Percentiles rank a stretch among this genome's conserved stretches.
These are phyloP conservation scores for Bettongia penicillata DNA, from an alignment of 2,113 vertebrate species.

Conservation along the genomic window DNA sequence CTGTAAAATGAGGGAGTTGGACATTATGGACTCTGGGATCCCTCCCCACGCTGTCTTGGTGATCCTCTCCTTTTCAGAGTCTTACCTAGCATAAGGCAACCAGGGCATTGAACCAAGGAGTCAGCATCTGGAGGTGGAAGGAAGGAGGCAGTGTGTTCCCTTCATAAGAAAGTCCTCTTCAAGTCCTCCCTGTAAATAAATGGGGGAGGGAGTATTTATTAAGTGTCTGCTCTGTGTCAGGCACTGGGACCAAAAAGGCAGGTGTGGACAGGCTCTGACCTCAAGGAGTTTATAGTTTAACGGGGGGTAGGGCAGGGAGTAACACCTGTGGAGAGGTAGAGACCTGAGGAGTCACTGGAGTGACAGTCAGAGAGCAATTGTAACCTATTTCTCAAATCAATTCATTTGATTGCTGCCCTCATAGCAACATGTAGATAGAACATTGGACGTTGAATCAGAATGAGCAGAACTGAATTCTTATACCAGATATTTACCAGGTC, in stretches of 20 bases:
- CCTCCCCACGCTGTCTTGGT: background rate
- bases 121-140: background rate
- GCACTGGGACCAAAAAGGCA: background rate
- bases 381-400: background rate
- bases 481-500: background rate
- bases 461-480: background rate
- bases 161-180: background rate
- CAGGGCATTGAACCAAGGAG: background rate
- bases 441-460: background rate
- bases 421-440: background rate
- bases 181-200: background rate
- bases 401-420: background rate
- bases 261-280: background rate
- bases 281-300: background rate
- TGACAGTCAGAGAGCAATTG: background rate
- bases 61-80: background rate
- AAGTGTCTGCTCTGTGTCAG: background rate
- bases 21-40: background rate
- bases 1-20: background rate
- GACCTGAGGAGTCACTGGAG: background rate
- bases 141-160: background rate
- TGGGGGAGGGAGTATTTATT: background rate
- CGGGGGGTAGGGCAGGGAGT: background rate
- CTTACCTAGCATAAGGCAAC: background rate
- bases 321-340: background rate